Base-by-base conservation (phyloP, 2,113 vertebrate species). In the Erpornis zantholeuca region DNA sequence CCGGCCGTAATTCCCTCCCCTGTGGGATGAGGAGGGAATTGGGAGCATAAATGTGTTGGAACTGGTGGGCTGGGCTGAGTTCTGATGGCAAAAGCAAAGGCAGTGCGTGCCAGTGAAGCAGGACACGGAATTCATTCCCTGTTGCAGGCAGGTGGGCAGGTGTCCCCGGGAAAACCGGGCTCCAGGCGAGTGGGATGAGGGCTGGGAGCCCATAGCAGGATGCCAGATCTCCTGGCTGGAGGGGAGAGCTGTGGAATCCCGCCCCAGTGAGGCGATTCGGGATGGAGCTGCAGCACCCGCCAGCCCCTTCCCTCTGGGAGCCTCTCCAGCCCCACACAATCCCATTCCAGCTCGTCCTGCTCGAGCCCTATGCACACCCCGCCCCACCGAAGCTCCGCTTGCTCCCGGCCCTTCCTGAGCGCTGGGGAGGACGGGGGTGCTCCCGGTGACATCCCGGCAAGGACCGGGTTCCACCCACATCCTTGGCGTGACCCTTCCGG, bases 21-120 rank as follows among this genome's bases (percentile, higher is more conserved):
- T 3, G 18, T 10, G 27, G 44, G 31, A 7, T 9, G 33, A 15
- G 33, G 47, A 44, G 38, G 31, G 12, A 40, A 31, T 11, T 0
- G 1, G 28, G 24, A 35, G 21, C 0, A 1, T 5, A 3, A 60
- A 18, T 3, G 21, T 2, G 65, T 45, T 35, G 36, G 35, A 66
- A 29, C 5, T 5, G 40, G 1, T 11, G 56, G 25, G n/a, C 19
- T 12, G 36, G 59, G 50, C 3, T 11, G 4, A 16, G 61, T 17
- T 40, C 35, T 6, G 25, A 16, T 6, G 49, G 13, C 0, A 3
- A 57, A 69, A 57, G 17, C 5, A 9, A 50, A 63, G 15, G 54
- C 20, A 3, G 6, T 0, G 0, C 7, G 1, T 0, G 7, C 25
- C 52, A 31, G n/a, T 1, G 2, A 19, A 61, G 57, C 4, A 7